phyloP scores from a whole-genome alignment of 1,140 invertebrate species.

The Eriocheir sinensis region DNA sequence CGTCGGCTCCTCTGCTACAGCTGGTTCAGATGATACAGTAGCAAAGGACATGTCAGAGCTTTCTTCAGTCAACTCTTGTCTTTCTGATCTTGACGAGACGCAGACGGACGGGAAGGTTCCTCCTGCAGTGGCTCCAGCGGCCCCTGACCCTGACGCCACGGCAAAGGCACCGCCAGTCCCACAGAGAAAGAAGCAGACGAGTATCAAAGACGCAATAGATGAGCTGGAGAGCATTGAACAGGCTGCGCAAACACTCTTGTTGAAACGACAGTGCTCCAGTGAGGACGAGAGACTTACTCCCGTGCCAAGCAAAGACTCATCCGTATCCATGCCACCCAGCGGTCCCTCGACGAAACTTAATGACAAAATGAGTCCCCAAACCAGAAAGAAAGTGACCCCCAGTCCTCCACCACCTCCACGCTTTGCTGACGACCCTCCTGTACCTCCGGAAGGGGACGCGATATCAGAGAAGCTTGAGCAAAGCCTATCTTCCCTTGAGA shows the following conservation, averaged over 20 bases:
- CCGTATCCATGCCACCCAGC: not conserved
- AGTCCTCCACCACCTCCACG: not conserved
- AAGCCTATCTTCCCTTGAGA: not conserved
- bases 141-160: conserved; percentile 31
- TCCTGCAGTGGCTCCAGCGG: not conserved
- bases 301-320: not conserved
- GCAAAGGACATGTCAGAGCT: conserved; percentile 79
- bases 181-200: conserved; percentile 60
- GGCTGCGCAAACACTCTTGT: conserved; percentile 70
- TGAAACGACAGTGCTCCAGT: conserved; percentile 51
- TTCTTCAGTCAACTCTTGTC: conserved; percentile 78
- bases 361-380: conserved; percentile 39
- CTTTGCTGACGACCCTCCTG: not conserved
- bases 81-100: conserved; percentile 69
- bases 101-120: conserved; percentile 60
- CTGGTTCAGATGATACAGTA: conserved; percentile 76
- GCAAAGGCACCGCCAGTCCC: conserved; percentile 31
- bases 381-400: not conserved
- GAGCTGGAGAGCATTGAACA: conserved; percentile 76
- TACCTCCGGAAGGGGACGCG: not conserved
- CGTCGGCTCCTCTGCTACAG: conserved; percentile 72
- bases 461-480: not conserved
- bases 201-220: conserved; percentile 75
- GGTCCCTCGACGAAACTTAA: not conserved
- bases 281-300: conserved; percentile 29